Conservation (phyloP, 2,113 vertebrate genomes). For the Syngnathoides biaculeatus region DNA sequence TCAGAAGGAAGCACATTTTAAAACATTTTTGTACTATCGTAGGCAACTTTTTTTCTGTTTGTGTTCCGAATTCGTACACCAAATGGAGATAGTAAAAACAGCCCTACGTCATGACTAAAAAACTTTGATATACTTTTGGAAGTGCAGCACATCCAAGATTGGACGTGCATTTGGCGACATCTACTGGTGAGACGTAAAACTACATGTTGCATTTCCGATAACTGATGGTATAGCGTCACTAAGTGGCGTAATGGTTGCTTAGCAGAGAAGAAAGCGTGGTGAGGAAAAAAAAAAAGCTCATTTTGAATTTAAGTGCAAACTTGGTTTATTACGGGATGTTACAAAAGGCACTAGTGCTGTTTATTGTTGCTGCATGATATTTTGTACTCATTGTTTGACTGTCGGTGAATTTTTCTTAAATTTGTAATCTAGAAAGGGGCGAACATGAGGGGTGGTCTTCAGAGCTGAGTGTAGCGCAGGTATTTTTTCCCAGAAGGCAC, state of each 20-base stretch:
- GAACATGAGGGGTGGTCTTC: constrained; percentile 37
- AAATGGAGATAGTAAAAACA: too few species aligned
- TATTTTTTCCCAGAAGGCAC: constrained; percentile 93
- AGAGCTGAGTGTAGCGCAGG: constrained; percentile 87
- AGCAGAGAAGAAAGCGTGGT: not conserved
- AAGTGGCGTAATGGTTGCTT: constrained; percentile 7
- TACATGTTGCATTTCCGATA: not conserved
- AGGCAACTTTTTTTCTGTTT: too few species aligned
- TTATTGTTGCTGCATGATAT: not conserved
- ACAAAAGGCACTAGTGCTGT: constrained; percentile 43
- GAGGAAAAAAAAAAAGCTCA: not conserved
- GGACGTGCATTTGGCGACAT: constrained; percentile 13
- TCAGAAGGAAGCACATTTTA: too few species aligned
- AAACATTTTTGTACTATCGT: too few species aligned
- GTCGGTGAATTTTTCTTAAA: too few species aligned
- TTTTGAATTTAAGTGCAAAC: constrained; percentile 9
- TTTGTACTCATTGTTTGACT: not conserved
- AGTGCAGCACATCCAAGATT: not conserved
- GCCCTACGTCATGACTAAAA: not conserved
- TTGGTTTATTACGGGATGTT: constrained; percentile 45
- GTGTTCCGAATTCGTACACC: too few species aligned
- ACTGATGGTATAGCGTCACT: constrained; percentile 22
- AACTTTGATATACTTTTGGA: not conserved
- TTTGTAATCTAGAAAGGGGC: not conserved
- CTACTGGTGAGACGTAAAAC: constrained; percentile 2